Conservation (phyloP, 2,888 invertebrate genomes). For the Perizoma flavofasciatum region DNA sequence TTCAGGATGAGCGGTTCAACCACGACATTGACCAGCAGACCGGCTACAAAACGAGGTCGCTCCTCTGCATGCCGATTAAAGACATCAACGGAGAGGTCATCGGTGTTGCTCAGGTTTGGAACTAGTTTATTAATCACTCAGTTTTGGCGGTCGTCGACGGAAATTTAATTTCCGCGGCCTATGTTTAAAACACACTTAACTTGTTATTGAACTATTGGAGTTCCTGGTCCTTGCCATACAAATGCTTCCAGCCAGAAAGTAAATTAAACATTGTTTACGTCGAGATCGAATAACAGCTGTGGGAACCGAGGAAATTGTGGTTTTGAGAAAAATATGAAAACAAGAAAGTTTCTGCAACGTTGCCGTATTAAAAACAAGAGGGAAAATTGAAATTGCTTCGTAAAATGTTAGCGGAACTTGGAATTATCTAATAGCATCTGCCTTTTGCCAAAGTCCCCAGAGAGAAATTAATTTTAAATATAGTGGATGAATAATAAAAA, state of each 20-base stretch:
- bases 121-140: slow-evolving; percentile 12
- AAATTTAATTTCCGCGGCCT: slow-evolving; percentile 17
- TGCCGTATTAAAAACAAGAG: slow-evolving; percentile 46
- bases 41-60: slow-evolving; percentile 95
- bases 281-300: slow-evolving; percentile 39
- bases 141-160: neutral
- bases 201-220: too few species aligned
- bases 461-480: slow-evolving; percentile 38
- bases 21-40: slow-evolving; percentile 96
- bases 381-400: slow-evolving; percentile 49
- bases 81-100: slow-evolving; percentile 97
- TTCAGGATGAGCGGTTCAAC: slow-evolving; percentile 90
- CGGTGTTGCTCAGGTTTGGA: slow-evolving; percentile 95
- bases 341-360: slow-evolving; percentile 48
- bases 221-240: neutral
- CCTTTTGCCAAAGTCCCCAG: slow-evolving; percentile 35
- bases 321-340: slow-evolving; percentile 43
- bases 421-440: slow-evolving; percentile 46
- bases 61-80: slow-evolving; percentile 98
- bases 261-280: slow-evolving; percentile 43
- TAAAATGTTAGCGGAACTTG: slow-evolving; percentile 45
- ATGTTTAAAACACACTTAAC: neutral
- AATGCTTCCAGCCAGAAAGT: slow-evolving; percentile 29
- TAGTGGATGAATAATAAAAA: slow-evolving; percentile 29
- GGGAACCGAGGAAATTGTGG: slow-evolving; percentile 37